Base-by-base conservation (phyloP, 2,888 invertebrate species). In the Globia sparganii region DNA sequence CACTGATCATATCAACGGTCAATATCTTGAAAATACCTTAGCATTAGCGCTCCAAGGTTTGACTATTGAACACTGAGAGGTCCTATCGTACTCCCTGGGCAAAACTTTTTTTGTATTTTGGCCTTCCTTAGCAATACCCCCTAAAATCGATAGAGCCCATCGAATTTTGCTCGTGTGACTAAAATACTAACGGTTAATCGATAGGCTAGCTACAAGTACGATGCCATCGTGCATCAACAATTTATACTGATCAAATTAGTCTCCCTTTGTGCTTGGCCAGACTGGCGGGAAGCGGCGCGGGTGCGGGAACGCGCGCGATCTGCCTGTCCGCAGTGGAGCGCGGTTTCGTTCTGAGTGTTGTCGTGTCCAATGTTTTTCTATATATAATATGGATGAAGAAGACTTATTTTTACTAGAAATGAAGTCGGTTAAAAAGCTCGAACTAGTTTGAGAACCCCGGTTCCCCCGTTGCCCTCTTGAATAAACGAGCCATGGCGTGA, bases 71-170 rank as follows among this genome's bases (percentile, higher is more conserved):
- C 18, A 25, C 15, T 9, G 34, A 49, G 34, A 49, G 31, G 53
- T 31, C 11, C 28, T 53, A 49, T n/a, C 25, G 28, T 71, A 53
- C 25, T 18, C 71, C 28, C 37, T 72, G 18, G 15, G 9, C 11
- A 11, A 49, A 49, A 71, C 18, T 25, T 9, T 37, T 13, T 69
- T 72, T 72, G 31, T 53, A 25, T 15, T 40, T 53, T 72, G 31
- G n/a, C 18, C 72, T 40, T 73, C 72, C 28, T 53, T 37, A 67
- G 5, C 46, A 70, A 53, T 53, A 31, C 25, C 72, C 40, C 53
- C 8, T 72, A 40, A 72, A 31, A 46, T 6, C 28, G 8, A 15
- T 43, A 28, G 6, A 65, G 8, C 21, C 21, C 21, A 8, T 37
- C n/a, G 28, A 15, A 1, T 58, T 58, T 28, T 31, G 25, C 18